phyloP scores from a whole-genome alignment of 2,888 invertebrate species.

The Diabrotica balteata region DNA sequence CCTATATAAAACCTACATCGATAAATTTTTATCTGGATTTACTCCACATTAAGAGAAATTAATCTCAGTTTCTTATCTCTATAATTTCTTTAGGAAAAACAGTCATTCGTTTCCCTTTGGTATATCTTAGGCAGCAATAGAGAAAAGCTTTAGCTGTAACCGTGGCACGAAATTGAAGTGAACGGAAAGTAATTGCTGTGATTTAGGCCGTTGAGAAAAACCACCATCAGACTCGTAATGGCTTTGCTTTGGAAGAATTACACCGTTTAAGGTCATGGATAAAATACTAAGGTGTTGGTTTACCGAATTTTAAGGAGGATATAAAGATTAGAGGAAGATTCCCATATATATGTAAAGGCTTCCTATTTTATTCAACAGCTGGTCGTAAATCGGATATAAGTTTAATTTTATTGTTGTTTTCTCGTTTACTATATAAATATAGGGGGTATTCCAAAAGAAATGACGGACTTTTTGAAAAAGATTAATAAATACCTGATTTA shows the following conservation, averaged over 20 bases:
- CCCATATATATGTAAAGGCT: no score
- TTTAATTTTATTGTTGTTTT: no score
- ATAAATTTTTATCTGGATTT: background rate
- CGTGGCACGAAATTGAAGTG: background rate
- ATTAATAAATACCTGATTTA: no score
- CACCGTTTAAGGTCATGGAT: constrained; percentile 4
- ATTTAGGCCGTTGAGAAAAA: constrained; percentile 12
- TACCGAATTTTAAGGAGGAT: background rate
- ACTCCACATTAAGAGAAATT: background rate
- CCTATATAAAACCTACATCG: no score
- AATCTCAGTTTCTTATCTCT: background rate
- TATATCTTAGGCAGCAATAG: constrained; percentile 1
- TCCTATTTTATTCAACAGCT: no score
- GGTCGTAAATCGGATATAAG: no score
- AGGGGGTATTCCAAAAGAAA: no score
- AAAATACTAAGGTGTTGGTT: constrained; percentile 5
- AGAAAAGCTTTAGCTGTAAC: constrained; percentile 2
- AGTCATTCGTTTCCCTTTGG: background rate
- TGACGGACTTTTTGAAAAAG: no score
- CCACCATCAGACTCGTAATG: constrained; percentile 4
- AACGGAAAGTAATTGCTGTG: constrained; percentile 17
- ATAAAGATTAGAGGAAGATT: background rate
- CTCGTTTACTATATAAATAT: no score
- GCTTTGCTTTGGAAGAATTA: constrained; percentile 4
- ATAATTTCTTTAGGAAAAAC: constrained; percentile 1